Conservation (phyloP, 1,140 invertebrate genomes). For the Pseudoatta argentina region DNA sequence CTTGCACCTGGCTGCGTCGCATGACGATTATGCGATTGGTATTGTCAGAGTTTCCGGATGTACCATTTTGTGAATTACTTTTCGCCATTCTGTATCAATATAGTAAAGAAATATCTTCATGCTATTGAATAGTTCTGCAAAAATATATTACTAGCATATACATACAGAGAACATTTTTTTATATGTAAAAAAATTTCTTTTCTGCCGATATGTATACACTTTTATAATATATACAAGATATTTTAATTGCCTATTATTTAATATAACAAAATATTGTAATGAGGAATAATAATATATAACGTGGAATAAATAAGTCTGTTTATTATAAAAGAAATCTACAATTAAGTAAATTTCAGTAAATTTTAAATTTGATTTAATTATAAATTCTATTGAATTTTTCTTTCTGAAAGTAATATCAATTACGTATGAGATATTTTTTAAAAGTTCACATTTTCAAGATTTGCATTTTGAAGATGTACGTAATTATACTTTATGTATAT, state of each 20-base stretch:
- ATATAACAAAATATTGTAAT: neutral
- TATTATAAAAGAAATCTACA: neutral
- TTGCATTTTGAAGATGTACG: neutral
- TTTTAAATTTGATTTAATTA: neutral
- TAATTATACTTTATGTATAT: slow-evolving; percentile 3
- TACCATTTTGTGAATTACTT: slow-evolving; percentile 10
- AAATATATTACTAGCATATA: neutral
- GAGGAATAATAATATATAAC: neutral
- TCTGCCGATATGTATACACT: neutral
- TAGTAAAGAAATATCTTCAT: slow-evolving; percentile 11
- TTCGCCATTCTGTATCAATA: slow-evolving; percentile 30
- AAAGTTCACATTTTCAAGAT: neutral
- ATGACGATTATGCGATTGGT: slow-evolving; percentile 37
- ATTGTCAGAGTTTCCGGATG: slow-evolving; percentile 22
- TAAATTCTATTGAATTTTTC: neutral
- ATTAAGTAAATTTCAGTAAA: neutral
- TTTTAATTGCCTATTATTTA: neutral
- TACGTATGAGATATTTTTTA: neutral
- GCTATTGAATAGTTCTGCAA: neutral
- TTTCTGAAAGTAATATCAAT: neutral
- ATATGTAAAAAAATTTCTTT: neutral
- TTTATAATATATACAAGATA: neutral
- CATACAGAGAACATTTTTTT: neutral
- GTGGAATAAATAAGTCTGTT: neutral
- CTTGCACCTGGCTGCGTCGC: slow-evolving; percentile 50